Percentiles rank a stretch among this genome's conserved stretches.
phyloP scores from a whole-genome alignment of 2,888 invertebrate genomes.

The Drosophila affinis region DNA sequence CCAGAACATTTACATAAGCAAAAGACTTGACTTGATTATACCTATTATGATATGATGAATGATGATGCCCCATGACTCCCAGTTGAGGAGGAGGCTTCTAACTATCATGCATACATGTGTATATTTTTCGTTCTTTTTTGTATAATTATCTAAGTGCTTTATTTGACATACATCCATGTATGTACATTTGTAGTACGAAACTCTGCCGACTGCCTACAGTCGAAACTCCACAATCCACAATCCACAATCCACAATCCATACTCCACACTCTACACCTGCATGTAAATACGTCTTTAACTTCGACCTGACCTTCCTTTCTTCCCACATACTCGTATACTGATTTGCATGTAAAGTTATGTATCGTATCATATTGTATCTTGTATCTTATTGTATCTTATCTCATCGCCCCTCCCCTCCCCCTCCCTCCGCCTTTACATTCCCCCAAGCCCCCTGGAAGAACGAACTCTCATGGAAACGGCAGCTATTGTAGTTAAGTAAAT shows the following conservation, averaged over 20 bases:
- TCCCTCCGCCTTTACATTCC: not conserved
- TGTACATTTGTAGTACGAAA: not conserved
- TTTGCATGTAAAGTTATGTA: constrained; percentile 13
- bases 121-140: constrained; percentile 17
- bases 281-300: constrained; percentile 36
- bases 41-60: constrained; percentile 52
- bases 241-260: too few species aligned
- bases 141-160: constrained; percentile 18
- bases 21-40: constrained; percentile 77
- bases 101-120: constrained; percentile 15
- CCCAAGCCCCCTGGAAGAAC: constrained; percentile 74
- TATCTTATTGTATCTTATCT: too few species aligned
- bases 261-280: not conserved
- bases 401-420: too few species aligned
- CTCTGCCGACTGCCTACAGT: not conserved
- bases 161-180: constrained; percentile 8
- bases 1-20: constrained; percentile 72
- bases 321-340: not conserved
- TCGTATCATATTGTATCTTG: not conserved
- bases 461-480: constrained; percentile 84
- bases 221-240: not conserved
- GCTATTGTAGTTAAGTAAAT: constrained; percentile 84
- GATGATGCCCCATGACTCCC: constrained; percentile 4
- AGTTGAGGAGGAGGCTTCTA: constrained; percentile 47
- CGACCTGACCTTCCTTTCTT: not conserved